Percentiles rank a stretch among this genome's conserved stretches.
Conservation (phyloP, 2,797 vertebrate species). For the Leuciscus waleckii region DNA sequence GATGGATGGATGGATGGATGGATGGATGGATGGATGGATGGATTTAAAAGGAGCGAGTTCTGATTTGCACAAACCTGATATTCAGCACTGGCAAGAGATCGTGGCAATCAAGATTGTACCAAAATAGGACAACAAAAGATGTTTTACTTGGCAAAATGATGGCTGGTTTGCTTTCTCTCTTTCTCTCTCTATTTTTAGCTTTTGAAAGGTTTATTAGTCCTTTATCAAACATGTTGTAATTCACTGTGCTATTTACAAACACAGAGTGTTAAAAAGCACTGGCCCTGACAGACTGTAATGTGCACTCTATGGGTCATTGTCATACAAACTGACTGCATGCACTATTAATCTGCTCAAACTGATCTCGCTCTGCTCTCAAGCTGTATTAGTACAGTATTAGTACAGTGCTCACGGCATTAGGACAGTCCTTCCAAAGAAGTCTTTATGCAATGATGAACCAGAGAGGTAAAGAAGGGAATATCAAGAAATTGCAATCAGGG, state of each 20-base stretch:
- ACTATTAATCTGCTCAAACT: constrained; percentile 33
- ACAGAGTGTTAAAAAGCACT: constrained; percentile 10
- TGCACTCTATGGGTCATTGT: constrained; percentile 22
- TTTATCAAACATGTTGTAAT: not conserved
- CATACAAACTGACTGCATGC: constrained; percentile 26
- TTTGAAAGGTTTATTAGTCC: not conserved
- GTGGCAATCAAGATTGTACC: not conserved
- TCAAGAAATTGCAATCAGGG: not conserved
- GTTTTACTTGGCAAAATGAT: not conserved
- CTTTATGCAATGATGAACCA: constrained; percentile 9
- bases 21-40: not conserved
- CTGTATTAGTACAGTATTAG: not conserved
- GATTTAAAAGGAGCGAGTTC: not conserved
- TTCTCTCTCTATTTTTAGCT: not conserved
- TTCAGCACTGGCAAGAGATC: not conserved
- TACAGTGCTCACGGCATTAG: not conserved
- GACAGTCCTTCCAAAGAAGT: constrained; percentile 16
- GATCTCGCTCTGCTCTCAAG: constrained; percentile 24
- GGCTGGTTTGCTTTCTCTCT: not conserved
- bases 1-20: too few species aligned
- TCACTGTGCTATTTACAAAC: not conserved
- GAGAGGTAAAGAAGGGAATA: not conserved
- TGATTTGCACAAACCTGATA: not conserved
- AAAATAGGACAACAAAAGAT: not conserved
- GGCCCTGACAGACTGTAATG: constrained; percentile 7